These are phyloP conservation scores for Thymelicus lineola DNA, from an alignment of 2,888 invertebrate species.

Conservation along the genomic window DNA sequence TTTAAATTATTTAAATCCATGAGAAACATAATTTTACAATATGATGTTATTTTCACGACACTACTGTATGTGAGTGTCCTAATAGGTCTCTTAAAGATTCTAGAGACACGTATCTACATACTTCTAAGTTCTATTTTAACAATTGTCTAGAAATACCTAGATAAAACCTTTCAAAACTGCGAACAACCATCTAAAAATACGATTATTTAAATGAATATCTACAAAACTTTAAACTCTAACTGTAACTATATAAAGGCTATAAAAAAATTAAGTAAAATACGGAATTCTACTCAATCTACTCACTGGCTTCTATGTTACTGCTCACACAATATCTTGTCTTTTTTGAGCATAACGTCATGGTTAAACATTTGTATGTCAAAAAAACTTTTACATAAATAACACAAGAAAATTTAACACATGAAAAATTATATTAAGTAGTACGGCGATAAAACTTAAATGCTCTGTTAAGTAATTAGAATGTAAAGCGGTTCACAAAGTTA, in stretches of 20 bases:
- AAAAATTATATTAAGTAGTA: conserved; percentile 14
- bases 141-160: conserved; percentile 55
- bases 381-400: neutral
- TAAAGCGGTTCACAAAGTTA: too few relatives aligned
- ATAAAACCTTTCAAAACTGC: conserved; percentile 64
- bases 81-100: conserved; percentile 12
- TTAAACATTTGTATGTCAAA: conserved; percentile 3
- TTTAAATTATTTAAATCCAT: neutral
- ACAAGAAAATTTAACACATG: conserved; percentile 10
- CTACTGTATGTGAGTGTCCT: neutral
- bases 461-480: neutral
- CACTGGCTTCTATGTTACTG: neutral
- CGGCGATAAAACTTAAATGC: conserved; percentile 16
- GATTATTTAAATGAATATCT: conserved; percentile 51
- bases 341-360: conserved; percentile 22
- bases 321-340: neutral
- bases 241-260: conserved; percentile 22
- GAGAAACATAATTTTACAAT: neutral
- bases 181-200: conserved; percentile 78
- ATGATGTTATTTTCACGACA: neutral
- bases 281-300: conserved; percentile 1
- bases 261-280: conserved; percentile 13
- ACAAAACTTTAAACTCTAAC: conserved; percentile 50
- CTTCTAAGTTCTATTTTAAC: conserved; percentile 48
- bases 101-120: conserved; percentile 36